phyloP scores from a whole-genome alignment of 2,888 invertebrate species.

The Hydrotaea diabolus region DNA sequence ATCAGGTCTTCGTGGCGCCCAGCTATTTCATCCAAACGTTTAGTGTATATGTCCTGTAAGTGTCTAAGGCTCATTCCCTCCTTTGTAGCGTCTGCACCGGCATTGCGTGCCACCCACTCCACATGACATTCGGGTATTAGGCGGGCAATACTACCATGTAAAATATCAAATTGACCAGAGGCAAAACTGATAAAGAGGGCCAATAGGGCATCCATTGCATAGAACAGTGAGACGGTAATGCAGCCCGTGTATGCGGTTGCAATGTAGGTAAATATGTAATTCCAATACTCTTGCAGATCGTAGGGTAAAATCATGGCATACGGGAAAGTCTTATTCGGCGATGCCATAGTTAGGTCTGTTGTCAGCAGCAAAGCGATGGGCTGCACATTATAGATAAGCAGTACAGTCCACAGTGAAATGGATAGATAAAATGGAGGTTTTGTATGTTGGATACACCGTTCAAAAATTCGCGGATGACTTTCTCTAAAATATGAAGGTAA shows the following conservation, averaged over 20 bases:
- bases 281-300: neutral
- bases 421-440: constrained; percentile 1
- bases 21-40: constrained; percentile 48
- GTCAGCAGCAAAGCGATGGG: constrained; percentile 26
- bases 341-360: constrained; percentile 41
- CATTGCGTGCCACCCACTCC: constrained; percentile 46
- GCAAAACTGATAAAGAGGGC: constrained; percentile 49
- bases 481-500: neutral
- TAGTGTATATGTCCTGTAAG: constrained; percentile 49
- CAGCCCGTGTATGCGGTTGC: neutral
- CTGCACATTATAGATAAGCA: constrained; percentile 15
- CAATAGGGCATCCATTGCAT: constrained; percentile 52
- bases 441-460: neutral
- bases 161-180: constrained; percentile 52
- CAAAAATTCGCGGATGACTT: neutral
- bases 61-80: neutral
- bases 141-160: constrained; percentile 41
- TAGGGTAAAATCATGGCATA: constrained; percentile 52
- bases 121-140: constrained; percentile 57
- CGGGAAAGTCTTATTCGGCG: constrained; percentile 40
- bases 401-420: neutral
- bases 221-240: constrained; percentile 39
- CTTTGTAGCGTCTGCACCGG: neutral
- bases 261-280: neutral
- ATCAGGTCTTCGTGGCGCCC: constrained; percentile 45